Conservation (phyloP, 2,797 vertebrate species). For the Gorsachius magnificus region DNA sequence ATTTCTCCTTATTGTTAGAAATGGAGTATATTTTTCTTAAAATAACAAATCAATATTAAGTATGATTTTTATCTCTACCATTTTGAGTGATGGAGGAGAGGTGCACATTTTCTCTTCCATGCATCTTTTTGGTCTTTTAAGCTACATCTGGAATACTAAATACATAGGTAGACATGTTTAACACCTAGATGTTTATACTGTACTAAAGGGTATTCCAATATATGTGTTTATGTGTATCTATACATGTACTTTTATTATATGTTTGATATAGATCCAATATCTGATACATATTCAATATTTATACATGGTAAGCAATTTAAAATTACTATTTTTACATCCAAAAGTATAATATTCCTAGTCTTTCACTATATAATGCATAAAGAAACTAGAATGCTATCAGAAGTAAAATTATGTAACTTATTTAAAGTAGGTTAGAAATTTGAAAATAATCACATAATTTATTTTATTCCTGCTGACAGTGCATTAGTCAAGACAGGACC, state of each 20-base stretch:
- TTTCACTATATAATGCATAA: background rate
- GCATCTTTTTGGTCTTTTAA: conserved; percentile 29
- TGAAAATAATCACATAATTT: background rate
- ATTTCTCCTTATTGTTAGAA: conserved; percentile 23
- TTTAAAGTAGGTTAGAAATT: background rate
- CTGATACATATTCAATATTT: background rate
- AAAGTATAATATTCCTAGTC: background rate
- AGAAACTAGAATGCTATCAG: background rate
- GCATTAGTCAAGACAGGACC: background rate
- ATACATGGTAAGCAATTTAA: background rate
- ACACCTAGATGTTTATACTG: background rate
- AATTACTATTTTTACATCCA: background rate
- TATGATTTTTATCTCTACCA: background rate
- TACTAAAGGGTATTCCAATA: background rate
- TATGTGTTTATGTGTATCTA: background rate
- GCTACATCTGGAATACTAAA: background rate
- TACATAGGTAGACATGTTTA: background rate
- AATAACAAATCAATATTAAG: background rate
- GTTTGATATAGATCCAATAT: background rate
- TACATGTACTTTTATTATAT: background rate
- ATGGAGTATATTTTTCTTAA: background rate
- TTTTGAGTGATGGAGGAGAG: conserved; percentile 29
- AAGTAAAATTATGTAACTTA: background rate
- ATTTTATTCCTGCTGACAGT: background rate
- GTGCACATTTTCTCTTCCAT: conserved; percentile 20